Conservation (phyloP, 2,888 invertebrate genomes). For the Crepidodera aurea region DNA sequence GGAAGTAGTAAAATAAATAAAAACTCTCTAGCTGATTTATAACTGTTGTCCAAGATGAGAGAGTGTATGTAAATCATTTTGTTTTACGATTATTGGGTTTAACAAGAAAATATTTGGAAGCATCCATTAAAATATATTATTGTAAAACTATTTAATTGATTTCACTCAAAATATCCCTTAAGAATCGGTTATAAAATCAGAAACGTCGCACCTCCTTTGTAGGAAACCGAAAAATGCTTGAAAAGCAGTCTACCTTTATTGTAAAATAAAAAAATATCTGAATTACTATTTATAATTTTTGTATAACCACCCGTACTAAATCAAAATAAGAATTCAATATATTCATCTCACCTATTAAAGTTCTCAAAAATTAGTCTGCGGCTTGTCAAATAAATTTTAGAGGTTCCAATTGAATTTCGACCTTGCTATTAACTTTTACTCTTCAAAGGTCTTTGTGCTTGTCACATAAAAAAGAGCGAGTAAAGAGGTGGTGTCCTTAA, state of each 20-base stretch:
- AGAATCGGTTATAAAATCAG: too few species aligned
- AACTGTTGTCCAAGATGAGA: background rate
- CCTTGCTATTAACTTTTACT: background rate
- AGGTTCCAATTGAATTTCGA: background rate
- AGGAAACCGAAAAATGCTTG: too few species aligned
- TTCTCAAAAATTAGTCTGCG: constrained; percentile 11
- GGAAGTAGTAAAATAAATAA: background rate
- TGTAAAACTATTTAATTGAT: too few species aligned
- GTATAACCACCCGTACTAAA: too few species aligned
- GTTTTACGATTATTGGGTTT: background rate
- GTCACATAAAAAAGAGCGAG: background rate
- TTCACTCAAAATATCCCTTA: too few species aligned
- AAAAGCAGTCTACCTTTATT: too few species aligned
- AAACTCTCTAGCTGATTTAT: background rate
- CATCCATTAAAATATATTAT: too few species aligned
- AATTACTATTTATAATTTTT: too few species aligned
- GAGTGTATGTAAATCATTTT: background rate
- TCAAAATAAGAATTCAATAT: background rate
- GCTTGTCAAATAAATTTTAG: constrained; percentile 2
- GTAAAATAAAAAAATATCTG: too few species aligned
- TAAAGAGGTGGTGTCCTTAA: background rate
- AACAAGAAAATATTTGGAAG: background rate
- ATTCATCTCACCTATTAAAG: background rate
- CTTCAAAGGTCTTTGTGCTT: background rate
- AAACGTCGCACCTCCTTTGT: too few species aligned